Evolutionary conservation across 2,888 invertebrate species (phyloP).

Genomic region (Alentia gelatinosa): DNA sequence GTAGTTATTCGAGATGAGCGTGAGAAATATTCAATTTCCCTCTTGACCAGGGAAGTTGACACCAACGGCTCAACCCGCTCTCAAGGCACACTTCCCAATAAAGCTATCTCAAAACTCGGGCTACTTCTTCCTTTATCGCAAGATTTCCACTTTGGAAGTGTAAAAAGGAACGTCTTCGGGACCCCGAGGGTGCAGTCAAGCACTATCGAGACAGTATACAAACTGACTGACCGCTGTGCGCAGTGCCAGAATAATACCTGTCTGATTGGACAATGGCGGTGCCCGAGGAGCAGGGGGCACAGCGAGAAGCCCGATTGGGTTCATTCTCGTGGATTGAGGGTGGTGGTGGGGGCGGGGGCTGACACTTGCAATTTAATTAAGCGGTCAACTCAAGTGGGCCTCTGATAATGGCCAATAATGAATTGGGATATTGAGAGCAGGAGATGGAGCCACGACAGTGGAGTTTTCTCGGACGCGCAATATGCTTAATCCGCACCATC

Average conservation of each 20-base stretch:
- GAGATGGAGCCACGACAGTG: background rate
- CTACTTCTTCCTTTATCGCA: too few species aligned
- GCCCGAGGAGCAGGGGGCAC: background rate
- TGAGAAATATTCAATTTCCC: too few species aligned
- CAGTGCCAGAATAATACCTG: background rate
- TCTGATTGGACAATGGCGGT: background rate
- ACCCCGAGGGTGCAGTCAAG: background rate
- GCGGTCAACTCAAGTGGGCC: background rate
- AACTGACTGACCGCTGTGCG: background rate
- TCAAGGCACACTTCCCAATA: too few species aligned
- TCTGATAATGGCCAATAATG: background rate
- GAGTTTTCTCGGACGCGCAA: too few species aligned
- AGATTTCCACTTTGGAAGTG: too few species aligned
- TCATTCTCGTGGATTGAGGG: too few species aligned
- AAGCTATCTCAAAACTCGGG: too few species aligned
- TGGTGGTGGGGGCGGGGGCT: background rate
- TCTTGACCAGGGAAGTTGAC: too few species aligned
- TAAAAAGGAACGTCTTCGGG: background rate
- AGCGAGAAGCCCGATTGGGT: background rate
- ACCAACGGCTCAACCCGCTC: too few species aligned
- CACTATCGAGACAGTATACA: background rate
- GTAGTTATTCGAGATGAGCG: too few species aligned
- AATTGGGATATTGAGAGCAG: background rate
- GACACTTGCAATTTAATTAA: background rate
- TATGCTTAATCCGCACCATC: too few species aligned